These are phyloP conservation scores for Alviniconcha marisindica DNA, from an alignment of 1,140 invertebrate genomes.

Conservation along the genomic window DNA sequence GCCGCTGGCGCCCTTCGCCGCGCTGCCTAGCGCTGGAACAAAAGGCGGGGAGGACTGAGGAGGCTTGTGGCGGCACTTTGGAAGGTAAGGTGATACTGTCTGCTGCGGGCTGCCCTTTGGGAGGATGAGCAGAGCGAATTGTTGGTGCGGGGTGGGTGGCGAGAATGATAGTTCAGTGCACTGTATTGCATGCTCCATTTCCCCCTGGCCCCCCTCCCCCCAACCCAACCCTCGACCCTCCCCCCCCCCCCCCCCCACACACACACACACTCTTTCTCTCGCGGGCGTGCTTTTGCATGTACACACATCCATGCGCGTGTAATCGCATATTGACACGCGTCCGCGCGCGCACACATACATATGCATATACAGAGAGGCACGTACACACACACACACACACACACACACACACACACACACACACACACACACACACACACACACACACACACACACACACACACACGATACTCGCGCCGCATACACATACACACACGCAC, in stretches of 20 bases:
- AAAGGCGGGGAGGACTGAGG: background rate
- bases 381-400: background rate
- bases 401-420: background rate
- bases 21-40: slow-evolving; percentile 18
- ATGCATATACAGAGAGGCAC: background rate
- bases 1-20: background rate
- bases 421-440: background rate
- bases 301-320: background rate
- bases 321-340: background rate
- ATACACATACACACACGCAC: no score
- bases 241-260: background rate
- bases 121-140: background rate
- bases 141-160: background rate
- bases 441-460: no score
- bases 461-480: no score
- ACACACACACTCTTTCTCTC: background rate
- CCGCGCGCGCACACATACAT: background rate
- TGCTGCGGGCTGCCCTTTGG: background rate
- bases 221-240: no score
- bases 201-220: no score
- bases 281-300: background rate
- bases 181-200: no score
- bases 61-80: background rate
- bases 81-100: slow-evolving; percentile 5
- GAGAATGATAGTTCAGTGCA: background rate